Percentiles rank a stretch among this genome's conserved stretches.
Conservation (phyloP, 2,888 invertebrate genomes). For the Cephus spinipes region DNA sequence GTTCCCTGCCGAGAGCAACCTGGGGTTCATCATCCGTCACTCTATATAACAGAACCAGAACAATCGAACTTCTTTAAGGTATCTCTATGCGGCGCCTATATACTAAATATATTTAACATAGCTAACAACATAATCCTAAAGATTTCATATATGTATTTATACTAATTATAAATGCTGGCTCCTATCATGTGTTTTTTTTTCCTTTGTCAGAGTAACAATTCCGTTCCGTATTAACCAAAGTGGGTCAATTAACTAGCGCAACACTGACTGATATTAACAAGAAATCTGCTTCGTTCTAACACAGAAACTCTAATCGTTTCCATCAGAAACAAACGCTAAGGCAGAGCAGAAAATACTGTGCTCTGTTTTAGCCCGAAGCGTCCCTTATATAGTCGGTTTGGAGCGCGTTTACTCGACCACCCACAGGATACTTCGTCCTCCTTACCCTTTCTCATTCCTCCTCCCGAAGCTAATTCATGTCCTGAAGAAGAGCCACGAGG, state of each 20-base stretch:
- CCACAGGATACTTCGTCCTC: neutral
- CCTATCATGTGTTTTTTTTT: neutral
- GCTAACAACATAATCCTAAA: neutral
- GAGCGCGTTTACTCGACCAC: neutral
- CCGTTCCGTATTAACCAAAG: neutral
- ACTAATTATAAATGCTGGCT: neutral
- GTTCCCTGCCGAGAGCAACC: neutral
- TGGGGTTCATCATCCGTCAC: neutral
- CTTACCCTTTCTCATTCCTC: neutral
- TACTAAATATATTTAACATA: neutral
- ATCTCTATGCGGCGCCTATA: neutral
- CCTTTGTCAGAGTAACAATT: neutral
- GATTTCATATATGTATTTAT: neutral
- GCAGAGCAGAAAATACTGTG: neutral
- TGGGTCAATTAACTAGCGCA: neutral
- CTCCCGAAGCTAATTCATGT: neutral
- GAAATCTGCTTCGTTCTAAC: neutral
- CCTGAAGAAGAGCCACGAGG: neutral
- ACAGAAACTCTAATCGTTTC: neutral
- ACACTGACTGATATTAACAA: neutral
- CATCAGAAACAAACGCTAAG: neutral
- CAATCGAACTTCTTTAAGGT: neutral
- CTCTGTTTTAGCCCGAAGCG: neutral
- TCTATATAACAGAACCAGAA: neutral
- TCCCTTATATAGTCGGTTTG: neutral